Evolutionary conservation across 2,888 invertebrate species (phyloP).

Genomic region (Parelbella ahira): DNA sequence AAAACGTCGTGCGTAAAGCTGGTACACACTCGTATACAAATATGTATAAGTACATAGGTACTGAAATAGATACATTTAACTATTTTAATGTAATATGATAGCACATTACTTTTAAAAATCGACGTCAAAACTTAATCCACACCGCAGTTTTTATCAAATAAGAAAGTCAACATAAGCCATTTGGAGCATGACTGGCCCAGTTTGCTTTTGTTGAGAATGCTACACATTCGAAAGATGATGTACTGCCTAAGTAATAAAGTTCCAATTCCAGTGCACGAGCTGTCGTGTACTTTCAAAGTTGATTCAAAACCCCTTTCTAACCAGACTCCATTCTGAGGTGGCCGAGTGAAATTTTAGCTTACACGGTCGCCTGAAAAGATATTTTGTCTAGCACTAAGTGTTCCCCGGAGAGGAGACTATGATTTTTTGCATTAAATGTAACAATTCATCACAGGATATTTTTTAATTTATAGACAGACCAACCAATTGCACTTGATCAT

Average conservation of each 20-base stretch:
- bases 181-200: constrained; percentile 21
- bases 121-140: constrained; percentile 5
- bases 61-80: too few species aligned
- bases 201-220: constrained; percentile 12
- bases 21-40: too few species aligned
- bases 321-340: constrained; percentile 4
- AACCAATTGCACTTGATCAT: too few species aligned
- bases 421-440: too few species aligned
- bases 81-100: constrained; percentile 9
- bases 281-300: constrained; percentile 13
- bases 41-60: too few species aligned
- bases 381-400: too few species aligned
- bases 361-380: too few species aligned
- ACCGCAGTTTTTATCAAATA: constrained; percentile 12
- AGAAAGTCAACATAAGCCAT: constrained; percentile 20
- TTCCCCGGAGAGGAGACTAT: too few species aligned
- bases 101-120: not conserved
- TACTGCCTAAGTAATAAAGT: not conserved
- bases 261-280: not conserved
- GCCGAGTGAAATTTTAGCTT: too few species aligned
- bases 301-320: constrained; percentile 21
- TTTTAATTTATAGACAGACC: too few species aligned
- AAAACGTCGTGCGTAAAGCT: too few species aligned
- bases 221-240: not conserved
- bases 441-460: too few species aligned